Evolutionary conservation across 2,888 invertebrate genomes (phyloP).

Genomic region (Limnephilus rhombicus): DNA sequence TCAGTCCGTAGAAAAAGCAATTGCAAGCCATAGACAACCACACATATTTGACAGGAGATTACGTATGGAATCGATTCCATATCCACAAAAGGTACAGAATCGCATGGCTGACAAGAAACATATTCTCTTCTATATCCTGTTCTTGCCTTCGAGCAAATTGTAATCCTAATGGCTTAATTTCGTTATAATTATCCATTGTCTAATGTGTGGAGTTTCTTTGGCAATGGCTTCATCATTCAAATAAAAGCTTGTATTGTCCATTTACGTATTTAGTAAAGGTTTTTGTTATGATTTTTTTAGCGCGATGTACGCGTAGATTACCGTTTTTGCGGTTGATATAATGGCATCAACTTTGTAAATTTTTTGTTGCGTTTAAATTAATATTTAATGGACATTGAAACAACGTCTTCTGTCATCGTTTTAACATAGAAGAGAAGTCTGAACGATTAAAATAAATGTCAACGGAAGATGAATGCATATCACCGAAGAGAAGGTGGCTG

Average conservation of each 20-base stretch:
- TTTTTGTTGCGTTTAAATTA: not conserved
- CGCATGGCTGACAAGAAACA: not conserved
- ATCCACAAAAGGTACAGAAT: no score
- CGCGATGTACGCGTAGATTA: conserved; percentile 5
- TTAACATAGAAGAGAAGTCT: not conserved
- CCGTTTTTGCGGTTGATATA: not conserved
- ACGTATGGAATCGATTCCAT: no score
- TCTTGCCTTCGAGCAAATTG: not conserved
- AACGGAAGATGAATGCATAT: not conserved
- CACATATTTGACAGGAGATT: no score
- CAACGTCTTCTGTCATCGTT: not conserved
- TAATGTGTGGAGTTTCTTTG: conserved; percentile 9
- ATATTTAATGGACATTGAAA: not conserved
- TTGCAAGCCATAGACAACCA: no score
- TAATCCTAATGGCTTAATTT: not conserved
- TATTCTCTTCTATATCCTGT: conserved; percentile 11
- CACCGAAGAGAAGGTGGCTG: not conserved
- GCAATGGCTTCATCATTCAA: not conserved
- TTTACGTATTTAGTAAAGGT: not conserved
- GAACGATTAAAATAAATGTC: not conserved
- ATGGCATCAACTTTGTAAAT: not conserved
- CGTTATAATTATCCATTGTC: not conserved
- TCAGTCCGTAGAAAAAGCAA: no score
- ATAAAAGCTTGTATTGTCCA: not conserved
- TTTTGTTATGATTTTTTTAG: not conserved